Conservation (phyloP, 2,888 invertebrate species). For the Eupithecia pulchellata region DNA sequence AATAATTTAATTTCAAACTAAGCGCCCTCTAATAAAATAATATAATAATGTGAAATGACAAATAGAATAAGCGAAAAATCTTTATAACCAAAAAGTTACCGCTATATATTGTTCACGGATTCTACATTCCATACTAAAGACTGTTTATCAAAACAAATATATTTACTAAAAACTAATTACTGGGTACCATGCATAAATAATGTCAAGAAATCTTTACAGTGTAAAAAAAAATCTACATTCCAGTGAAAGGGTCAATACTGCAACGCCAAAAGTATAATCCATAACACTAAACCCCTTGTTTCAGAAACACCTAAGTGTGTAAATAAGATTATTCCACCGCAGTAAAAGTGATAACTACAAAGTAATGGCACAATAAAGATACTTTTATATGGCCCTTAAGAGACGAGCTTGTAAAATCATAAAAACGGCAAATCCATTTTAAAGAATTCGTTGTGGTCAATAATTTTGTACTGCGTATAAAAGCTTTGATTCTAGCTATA, state of each 20-base stretch:
- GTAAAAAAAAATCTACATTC: not conserved
- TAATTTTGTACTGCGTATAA: slow-evolving; percentile 47
- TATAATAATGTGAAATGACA: no score
- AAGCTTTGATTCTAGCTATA: slow-evolving; percentile 39
- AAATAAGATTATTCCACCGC: slow-evolving; percentile 52
- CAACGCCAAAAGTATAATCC: slow-evolving; percentile 39
- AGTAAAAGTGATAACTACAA: slow-evolving; percentile 53
- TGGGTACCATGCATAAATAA: no score
- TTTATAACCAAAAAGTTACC: no score
- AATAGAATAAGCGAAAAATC: no score
- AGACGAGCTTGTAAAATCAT: slow-evolving; percentile 52
- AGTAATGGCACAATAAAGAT: slow-evolving; percentile 56
- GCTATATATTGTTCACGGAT: no score
- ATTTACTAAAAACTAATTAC: no score
- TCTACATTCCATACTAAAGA: no score
- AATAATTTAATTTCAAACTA: no score
- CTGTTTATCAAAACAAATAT: no score
- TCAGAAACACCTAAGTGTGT: slow-evolving; percentile 41
- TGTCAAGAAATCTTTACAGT: no score
- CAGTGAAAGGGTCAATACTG: not conserved
- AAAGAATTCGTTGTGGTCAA: slow-evolving; percentile 50
- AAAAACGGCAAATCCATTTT: slow-evolving; percentile 51
- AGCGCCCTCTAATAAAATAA: no score
- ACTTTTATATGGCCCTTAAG: slow-evolving; percentile 52
- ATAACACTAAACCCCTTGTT: slow-evolving; percentile 33